Conservation (phyloP, 1,140 invertebrate species). For the Nylanderia fulva region DNA sequence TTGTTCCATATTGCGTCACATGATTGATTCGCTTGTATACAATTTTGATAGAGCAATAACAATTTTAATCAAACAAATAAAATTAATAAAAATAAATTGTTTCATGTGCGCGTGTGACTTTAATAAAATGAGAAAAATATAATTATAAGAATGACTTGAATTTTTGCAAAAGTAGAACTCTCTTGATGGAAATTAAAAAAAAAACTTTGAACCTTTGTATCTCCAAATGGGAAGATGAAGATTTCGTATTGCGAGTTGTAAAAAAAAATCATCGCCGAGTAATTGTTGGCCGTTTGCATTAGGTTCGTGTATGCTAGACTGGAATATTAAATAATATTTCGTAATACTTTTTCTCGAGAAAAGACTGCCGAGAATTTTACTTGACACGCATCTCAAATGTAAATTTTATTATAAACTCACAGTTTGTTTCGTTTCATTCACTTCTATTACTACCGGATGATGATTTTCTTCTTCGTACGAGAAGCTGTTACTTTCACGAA, state of each 20-base stretch:
- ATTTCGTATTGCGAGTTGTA: constrained; percentile 71
- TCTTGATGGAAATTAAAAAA: not conserved
- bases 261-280: constrained; percentile 72
- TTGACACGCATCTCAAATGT: not conserved
- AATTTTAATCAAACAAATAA: constrained; percentile 2
- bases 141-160: not conserved
- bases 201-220: constrained; percentile 36
- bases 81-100: not conserved
- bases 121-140: not conserved
- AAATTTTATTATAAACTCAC: constrained; percentile 28
- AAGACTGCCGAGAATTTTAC: not conserved
- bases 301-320: constrained; percentile 34
- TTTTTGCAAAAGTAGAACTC: not conserved
- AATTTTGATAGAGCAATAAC: not conserved
- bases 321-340: constrained; percentile 4
- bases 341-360: constrained; percentile 1
- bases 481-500: not conserved
- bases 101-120: too few relatives aligned
- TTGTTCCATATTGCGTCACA: not conserved
- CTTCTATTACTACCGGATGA: constrained; percentile 40
- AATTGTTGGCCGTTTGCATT: constrained; percentile 60
- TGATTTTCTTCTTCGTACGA: constrained; percentile 37
- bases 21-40: not conserved
- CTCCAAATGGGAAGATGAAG: constrained; percentile 63
- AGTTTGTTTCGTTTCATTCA: not conserved